phyloP scores from a whole-genome alignment of 2,888 invertebrate species.

The Sycophila texana region DNA sequence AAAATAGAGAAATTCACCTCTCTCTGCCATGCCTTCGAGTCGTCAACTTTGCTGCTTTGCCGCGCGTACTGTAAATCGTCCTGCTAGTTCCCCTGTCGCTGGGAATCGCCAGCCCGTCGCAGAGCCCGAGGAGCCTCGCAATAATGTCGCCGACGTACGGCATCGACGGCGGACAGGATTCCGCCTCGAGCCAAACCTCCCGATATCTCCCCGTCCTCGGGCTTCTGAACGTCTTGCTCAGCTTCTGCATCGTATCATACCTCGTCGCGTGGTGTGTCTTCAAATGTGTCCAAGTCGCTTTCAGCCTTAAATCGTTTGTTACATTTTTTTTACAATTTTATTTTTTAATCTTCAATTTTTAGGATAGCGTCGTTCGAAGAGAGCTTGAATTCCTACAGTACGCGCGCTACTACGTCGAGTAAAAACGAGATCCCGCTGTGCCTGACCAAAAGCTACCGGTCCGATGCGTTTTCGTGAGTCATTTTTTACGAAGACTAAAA shows the following conservation, averaged over 20 bases:
- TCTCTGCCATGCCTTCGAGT: not conserved
- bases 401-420: not conserved
- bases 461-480: constrained; percentile 6
- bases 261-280: constrained; percentile 77
- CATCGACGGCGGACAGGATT: constrained; percentile 73
- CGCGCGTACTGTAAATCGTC: not conserved
- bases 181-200: constrained; percentile 73
- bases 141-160: constrained; percentile 77
- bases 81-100: not conserved
- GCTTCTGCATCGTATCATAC: constrained; percentile 77
- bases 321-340: not conserved
- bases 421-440: constrained; percentile 14
- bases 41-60: not conserved
- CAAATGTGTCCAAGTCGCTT: constrained; percentile 77
- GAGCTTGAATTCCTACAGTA: not conserved
- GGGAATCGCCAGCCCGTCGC: not conserved
- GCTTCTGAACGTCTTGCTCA: constrained; percentile 76
- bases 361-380: not conserved
- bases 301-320: constrained; percentile 66
- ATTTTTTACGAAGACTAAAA: not conserved
- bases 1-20: not conserved
- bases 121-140: constrained; percentile 68
- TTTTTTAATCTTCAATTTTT: constrained; percentile 16
- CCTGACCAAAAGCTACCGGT: constrained; percentile 5
- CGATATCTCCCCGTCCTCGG: constrained; percentile 73